Evolutionary conservation across 2,113 vertebrate species (phyloP).

Genomic region (Pelodiscus sinensis): DNA sequence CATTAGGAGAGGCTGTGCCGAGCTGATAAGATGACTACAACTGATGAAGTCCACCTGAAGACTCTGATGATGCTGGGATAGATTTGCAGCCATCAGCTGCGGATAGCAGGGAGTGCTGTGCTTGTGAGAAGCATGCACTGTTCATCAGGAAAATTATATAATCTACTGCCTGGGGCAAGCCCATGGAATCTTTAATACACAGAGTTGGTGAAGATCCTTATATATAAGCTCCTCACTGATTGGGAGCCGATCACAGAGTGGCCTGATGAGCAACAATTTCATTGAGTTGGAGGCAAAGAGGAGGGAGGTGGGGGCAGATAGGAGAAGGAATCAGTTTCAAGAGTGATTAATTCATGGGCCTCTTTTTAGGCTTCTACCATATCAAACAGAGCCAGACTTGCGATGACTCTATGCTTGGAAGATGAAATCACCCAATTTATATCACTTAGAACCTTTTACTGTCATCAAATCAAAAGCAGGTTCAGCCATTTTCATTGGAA

Average conservation of each 20-base stretch:
- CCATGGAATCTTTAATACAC: slow-evolving; percentile 59
- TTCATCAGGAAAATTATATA: slow-evolving; percentile 70
- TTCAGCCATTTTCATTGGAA: background rate
- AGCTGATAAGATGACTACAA: slow-evolving; percentile 81
- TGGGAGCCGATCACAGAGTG: background rate
- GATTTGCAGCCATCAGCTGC: slow-evolving; percentile 61
- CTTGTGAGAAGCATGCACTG: slow-evolving; percentile 31
- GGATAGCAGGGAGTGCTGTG: slow-evolving; percentile 44
- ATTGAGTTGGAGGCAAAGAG: slow-evolving; percentile 23
- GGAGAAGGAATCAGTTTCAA: background rate
- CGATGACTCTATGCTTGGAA: slow-evolving; percentile 33
- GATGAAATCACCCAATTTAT: slow-evolving; percentile 39
- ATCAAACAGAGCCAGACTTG: slow-evolving; percentile 8
- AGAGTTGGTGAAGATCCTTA: slow-evolving; percentile 36
- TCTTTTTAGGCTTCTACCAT: slow-evolving; percentile 20
- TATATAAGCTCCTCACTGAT: background rate
- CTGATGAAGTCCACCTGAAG: slow-evolving; percentile 78
- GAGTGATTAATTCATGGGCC: slow-evolving; percentile 33
- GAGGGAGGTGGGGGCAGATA: background rate
- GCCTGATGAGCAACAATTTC: slow-evolving; percentile 28
- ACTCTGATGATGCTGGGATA: slow-evolving; percentile 63
- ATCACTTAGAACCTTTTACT: slow-evolving; percentile 28
- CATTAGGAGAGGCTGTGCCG: slow-evolving; percentile 78
- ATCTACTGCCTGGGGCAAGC: slow-evolving; percentile 51
- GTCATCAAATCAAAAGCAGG: slow-evolving; percentile 10